Conservation (phyloP, 2,113 vertebrate genomes). For the Neoarius graeffei region DNA sequence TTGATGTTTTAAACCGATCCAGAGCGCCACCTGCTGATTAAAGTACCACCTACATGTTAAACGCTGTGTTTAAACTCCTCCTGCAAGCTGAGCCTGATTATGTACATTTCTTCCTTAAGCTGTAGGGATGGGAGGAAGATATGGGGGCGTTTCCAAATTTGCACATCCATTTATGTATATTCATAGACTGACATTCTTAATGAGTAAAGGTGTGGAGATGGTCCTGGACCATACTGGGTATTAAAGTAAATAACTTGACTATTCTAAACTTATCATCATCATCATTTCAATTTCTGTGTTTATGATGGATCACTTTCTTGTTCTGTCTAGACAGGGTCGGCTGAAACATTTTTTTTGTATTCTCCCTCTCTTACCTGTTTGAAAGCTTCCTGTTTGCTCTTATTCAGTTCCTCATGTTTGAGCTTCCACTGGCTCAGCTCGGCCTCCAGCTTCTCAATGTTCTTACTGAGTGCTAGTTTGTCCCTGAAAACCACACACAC, state of each 20-base stretch:
- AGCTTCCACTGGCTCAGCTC: constrained; percentile 95
- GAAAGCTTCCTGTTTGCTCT: constrained; percentile 90
- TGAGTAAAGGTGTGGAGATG: neutral
- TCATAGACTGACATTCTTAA: neutral
- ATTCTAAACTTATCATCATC: neutral
- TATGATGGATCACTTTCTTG: neutral
- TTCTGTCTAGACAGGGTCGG: neutral
- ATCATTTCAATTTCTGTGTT: neutral
- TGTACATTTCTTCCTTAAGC: neutral
- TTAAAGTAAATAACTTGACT: neutral
- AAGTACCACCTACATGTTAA: neutral
- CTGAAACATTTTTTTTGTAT: neutral
- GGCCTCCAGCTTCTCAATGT: constrained; percentile 89
- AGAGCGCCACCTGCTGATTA: constrained; percentile 30
- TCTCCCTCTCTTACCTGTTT: constrained; percentile 83
- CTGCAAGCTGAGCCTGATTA: neutral
- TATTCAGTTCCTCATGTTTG: constrained; percentile 94
- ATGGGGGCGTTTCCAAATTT: neutral
- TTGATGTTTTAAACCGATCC: neutral
- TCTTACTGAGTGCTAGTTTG: constrained; percentile 87
- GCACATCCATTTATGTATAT: neutral
- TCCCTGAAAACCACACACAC: constrained; percentile 74
- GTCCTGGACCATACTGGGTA: neutral
- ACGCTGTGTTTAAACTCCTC: neutral
- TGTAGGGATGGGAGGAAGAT: neutral